Conservation (phyloP, 2,888 invertebrate species). For the Smittia aterrima region DNA sequence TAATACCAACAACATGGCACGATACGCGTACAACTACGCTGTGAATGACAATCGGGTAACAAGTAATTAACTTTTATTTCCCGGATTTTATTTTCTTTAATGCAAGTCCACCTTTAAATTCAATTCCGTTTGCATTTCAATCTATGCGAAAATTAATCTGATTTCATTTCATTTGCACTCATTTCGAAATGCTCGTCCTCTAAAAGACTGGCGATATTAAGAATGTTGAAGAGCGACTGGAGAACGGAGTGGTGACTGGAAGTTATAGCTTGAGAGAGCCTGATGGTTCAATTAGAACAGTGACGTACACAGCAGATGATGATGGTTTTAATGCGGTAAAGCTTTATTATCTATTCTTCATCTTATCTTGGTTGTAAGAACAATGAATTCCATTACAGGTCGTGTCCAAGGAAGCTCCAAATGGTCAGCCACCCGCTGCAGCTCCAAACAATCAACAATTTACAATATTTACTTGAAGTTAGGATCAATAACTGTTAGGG, state of each 20-base stretch:
- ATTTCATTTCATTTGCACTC: neutral
- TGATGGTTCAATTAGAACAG: slow-evolving; percentile 56
- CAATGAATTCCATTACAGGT: too few species aligned
- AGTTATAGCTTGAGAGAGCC: slow-evolving; percentile 58
- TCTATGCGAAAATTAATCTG: neutral
- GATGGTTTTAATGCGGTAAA: slow-evolving; percentile 59
- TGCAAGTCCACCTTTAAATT: slow-evolving; percentile 7
- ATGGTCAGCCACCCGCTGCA: neutral
- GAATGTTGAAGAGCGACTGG: slow-evolving; percentile 56
- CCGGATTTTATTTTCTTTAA: neutral
- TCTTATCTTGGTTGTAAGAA: too few species aligned
- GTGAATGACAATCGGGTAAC: slow-evolving; percentile 40
- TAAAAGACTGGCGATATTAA: slow-evolving; percentile 57
- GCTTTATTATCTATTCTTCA: too few species aligned
- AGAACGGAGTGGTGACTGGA: slow-evolving; percentile 59
- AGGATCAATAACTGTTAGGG: too few species aligned
- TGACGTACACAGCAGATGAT: slow-evolving; percentile 59
- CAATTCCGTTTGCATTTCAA: neutral
- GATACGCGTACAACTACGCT: slow-evolving; percentile 26
- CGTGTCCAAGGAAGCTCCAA: too few species aligned
- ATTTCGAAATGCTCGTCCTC: slow-evolving; percentile 43
- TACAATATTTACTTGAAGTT: slow-evolving; percentile 10
- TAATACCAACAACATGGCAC: neutral
- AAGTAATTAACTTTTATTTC: slow-evolving; percentile 5
- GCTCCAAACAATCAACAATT: neutral